Conservation (phyloP, 2,113 vertebrate genomes). For the Promerops cafer region DNA sequence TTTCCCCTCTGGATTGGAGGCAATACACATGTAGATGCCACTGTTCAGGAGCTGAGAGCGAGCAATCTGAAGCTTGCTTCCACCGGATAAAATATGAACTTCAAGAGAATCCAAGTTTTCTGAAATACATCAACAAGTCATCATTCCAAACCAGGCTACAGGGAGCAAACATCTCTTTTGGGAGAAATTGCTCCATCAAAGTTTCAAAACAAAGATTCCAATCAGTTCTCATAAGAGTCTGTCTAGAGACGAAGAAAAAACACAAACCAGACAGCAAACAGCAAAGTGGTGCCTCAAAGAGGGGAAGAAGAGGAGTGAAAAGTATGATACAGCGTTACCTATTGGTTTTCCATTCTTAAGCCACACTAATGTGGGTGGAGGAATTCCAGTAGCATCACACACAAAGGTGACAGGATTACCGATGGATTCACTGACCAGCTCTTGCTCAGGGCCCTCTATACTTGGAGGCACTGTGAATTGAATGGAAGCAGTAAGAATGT, state of each 20-base stretch:
- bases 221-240: neutral
- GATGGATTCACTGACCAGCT: constrained; percentile 79
- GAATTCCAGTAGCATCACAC: constrained; percentile 91
- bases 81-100: constrained; percentile 89
- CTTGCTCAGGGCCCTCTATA: constrained; percentile 83
- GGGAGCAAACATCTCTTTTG: neutral
- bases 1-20: constrained; percentile 87
- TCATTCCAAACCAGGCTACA: neutral
- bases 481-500: neutral
- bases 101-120: constrained; percentile 86
- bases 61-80: constrained; percentile 88
- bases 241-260: neutral
- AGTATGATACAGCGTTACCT: constrained; percentile 61
- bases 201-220: neutral
- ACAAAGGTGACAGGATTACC: constrained; percentile 84
- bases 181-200: neutral
- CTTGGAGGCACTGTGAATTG: constrained; percentile 82
- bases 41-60: constrained; percentile 83
- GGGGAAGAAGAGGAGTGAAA: neutral
- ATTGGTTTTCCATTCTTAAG: constrained; percentile 86
- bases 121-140: constrained; percentile 40
- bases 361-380: constrained; percentile 86
- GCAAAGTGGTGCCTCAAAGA: neutral
- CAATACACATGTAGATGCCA: constrained; percentile 86
- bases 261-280: neutral